Conservation (phyloP, 2,113 vertebrate species). For the Petaurus breviceps region DNA sequence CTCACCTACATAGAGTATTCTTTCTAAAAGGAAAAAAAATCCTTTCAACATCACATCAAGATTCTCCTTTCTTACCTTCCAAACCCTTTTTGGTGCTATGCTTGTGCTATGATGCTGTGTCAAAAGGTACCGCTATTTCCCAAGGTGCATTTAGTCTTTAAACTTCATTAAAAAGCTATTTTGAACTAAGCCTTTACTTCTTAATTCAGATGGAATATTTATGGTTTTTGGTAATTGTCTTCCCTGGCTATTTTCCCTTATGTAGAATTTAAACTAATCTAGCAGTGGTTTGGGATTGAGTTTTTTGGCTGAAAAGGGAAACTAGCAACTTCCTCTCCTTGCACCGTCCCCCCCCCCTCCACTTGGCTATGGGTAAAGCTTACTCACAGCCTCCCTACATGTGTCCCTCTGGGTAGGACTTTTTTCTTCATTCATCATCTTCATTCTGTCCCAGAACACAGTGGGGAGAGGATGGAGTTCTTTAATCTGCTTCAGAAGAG, state of each 20-base stretch:
- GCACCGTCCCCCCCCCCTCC: neutral
- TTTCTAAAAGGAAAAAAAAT: slow-evolving; percentile 22
- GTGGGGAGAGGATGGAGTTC: neutral
- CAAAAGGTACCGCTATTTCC: slow-evolving; percentile 55
- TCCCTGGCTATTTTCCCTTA: slow-evolving; percentile 56
- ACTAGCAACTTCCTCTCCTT: neutral
- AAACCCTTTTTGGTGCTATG: slow-evolving; percentile 15
- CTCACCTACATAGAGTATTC: neutral
- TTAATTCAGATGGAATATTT: slow-evolving; percentile 58
- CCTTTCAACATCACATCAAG: neutral
- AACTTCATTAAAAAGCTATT: slow-evolving; percentile 69
- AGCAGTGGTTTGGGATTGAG: neutral
- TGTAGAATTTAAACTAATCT: slow-evolving; percentile 49
- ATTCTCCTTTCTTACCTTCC: neutral
- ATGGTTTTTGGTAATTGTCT: slow-evolving; percentile 71
- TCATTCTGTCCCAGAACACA: neutral
- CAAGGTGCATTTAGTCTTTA: slow-evolving; percentile 62
- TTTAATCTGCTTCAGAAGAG: neutral
- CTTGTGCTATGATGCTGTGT: neutral
- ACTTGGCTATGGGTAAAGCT: neutral
- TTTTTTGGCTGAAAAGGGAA: neutral
- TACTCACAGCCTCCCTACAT: neutral
- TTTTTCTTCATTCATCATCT: neutral
- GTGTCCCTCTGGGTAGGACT: neutral
- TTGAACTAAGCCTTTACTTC: slow-evolving; percentile 68